Percentiles rank a stretch among this genome's conserved stretches.
Evolutionary conservation across 2,797 vertebrate genomes (phyloP).

Genomic region (Chelon labrosus): DNA sequence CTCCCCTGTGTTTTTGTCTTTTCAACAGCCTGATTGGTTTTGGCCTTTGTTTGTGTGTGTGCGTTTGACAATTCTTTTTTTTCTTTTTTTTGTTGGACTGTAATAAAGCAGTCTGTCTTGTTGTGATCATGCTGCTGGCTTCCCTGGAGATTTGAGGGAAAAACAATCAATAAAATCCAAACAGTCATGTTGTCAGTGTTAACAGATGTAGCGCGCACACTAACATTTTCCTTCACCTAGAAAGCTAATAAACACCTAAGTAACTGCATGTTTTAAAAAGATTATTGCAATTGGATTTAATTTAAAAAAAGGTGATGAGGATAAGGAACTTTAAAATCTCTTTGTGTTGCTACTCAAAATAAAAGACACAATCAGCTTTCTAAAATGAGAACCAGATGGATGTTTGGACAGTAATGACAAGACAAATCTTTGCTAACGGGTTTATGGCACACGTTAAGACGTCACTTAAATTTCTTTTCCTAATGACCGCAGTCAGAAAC

Average conservation of each 20-base stretch:
- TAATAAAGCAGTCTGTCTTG: conserved; percentile 2
- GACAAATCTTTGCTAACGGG: conserved; percentile 39
- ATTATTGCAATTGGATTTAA: background rate
- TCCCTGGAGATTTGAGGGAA: conserved; percentile 6
- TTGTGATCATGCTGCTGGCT: conserved; percentile 3
- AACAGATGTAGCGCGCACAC: background rate
- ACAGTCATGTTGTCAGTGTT: background rate
- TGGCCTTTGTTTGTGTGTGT: background rate
- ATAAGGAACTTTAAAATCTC: background rate
- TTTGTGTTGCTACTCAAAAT: background rate
- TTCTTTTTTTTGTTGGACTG: conserved; percentile 2
- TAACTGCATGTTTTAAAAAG: background rate
- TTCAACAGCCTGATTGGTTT: conserved; percentile 11
- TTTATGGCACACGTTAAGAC: conserved; percentile 14
- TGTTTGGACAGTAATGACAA: conserved; percentile 21
- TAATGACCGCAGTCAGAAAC: conserved; percentile 34
- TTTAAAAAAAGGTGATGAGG: background rate
- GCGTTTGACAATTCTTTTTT: background rate
- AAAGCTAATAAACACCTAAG: background rate
- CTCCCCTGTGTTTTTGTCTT: conserved; percentile 28
- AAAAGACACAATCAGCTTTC: background rate
- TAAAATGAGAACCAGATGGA: conserved; percentile 23
- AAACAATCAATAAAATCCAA: conserved; percentile 23
- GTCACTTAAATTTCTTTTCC: conserved; percentile 24
- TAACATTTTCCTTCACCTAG: background rate